phyloP scores from a whole-genome alignment of 1,140 invertebrate species.

The Drosophila aff. region DNA sequence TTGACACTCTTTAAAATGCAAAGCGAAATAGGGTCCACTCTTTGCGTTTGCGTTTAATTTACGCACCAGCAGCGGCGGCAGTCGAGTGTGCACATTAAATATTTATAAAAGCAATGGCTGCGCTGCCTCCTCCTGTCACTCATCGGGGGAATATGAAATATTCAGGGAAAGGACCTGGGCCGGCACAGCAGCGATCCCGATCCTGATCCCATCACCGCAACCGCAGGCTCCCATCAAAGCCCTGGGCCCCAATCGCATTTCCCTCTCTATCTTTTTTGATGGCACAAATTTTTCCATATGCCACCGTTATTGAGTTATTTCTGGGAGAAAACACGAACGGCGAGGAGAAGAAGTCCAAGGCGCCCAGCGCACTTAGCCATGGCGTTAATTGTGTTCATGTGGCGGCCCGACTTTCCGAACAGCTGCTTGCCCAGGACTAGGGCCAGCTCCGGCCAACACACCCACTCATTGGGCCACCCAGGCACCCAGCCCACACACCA shows the following conservation, averaged over 20 bases:
- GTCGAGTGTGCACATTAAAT: conserved; percentile 59
- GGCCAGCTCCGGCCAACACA: conserved; percentile 34
- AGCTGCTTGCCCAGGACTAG: conserved; percentile 58
- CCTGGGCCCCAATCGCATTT: conserved; percentile 18
- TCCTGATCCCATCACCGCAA: conserved; percentile 25
- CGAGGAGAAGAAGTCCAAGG: conserved; percentile 32
- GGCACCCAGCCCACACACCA: conserved; percentile 10
- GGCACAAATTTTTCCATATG: conserved; percentile 75
- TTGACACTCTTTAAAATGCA: conserved; percentile 45
- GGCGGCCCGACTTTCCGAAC: conserved; percentile 48
- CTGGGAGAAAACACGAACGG: conserved; percentile 2
- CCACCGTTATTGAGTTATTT: conserved; percentile 78
- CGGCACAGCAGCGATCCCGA: conserved; percentile 28
- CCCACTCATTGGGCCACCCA: conserved; percentile 8
- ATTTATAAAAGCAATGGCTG: conserved; percentile 63
- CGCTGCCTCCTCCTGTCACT: conserved; percentile 23
- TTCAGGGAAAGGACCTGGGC: conserved; percentile 26
- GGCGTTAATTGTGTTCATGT: conserved; percentile 74
- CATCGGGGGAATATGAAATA: conserved; percentile 42
- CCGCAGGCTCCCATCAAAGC: conserved; percentile 60
- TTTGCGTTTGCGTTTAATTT: conserved; percentile 28
- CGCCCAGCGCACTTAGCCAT: conserved; percentile 43
- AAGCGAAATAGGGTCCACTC: conserved; percentile 43
- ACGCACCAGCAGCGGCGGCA: conserved; percentile 41
- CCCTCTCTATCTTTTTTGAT: conserved; percentile 15